phyloP scores from a whole-genome alignment of 2,888 invertebrate species.

The Hyppa rectilinea region DNA sequence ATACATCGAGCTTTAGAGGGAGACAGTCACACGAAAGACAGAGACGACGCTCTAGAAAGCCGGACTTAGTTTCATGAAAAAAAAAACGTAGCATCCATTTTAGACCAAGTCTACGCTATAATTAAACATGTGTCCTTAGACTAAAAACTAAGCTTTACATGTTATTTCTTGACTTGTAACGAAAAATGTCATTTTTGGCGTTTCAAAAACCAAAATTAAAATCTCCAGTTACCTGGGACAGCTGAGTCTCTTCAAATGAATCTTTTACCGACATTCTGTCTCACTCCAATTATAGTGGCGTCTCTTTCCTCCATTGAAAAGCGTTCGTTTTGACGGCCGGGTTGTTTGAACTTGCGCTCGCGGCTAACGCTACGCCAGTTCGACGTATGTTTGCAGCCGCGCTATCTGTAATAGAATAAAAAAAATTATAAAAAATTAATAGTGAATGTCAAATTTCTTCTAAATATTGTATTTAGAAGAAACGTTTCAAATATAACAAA shows the following conservation, averaged over 20 bases:
- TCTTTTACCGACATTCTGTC: not conserved
- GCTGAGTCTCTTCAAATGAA: not conserved
- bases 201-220: not conserved
- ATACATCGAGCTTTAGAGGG: not conserved
- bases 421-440: too few relatives aligned
- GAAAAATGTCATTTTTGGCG: not conserved
- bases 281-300: slow-evolving; percentile 90
- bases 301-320: slow-evolving; percentile 96
- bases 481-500: too few relatives aligned
- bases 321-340: slow-evolving; percentile 93
- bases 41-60: not conserved
- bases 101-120: not conserved
- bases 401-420: slow-evolving; percentile 82
- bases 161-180: not conserved
- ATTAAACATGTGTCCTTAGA: not conserved
- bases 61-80: not conserved
- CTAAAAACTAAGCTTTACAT: not conserved
- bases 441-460: too few relatives aligned
- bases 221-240: not conserved
- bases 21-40: not conserved
- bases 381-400: slow-evolving; percentile 92
- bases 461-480: not conserved
- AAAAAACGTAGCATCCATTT: not conserved
- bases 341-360: slow-evolving; percentile 90
- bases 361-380: slow-evolving; percentile 89